Percentiles rank a stretch among this genome's conserved stretches.
These are phyloP conservation scores for Rhingia rostrata DNA, from an alignment of 2,888 invertebrate genomes.

Conservation along the genomic window DNA sequence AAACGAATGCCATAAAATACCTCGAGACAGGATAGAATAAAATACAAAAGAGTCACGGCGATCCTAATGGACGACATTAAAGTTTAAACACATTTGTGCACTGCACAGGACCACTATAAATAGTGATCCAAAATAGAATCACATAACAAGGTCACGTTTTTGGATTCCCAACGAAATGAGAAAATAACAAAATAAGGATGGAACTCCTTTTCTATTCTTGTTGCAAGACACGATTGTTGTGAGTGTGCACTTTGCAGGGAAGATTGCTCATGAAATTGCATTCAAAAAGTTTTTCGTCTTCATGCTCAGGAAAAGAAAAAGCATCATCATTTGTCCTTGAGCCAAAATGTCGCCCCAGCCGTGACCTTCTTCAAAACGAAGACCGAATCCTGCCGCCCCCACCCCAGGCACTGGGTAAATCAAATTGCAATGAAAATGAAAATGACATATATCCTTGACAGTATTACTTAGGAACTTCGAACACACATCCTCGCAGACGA, in stretches of 20 bases:
- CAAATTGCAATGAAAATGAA: slow-evolving; percentile 68
- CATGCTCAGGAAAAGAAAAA: not conserved
- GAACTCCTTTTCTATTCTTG: too few relatives aligned
- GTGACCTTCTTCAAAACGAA: slow-evolving; percentile 56
- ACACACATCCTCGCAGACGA: slow-evolving; percentile 1
- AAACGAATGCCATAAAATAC: slow-evolving; percentile 15
- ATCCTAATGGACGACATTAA: slow-evolving; percentile 58
- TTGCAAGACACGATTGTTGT: not conserved
- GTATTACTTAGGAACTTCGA: slow-evolving; percentile 3
- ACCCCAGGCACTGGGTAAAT: slow-evolving; percentile 54
- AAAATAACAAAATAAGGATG: slow-evolving; percentile 6
- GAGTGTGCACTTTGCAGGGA: slow-evolving; percentile 63
- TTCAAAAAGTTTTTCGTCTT: slow-evolving; percentile 40
- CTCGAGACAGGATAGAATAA: not conserved
- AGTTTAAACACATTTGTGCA: slow-evolving; percentile 47
- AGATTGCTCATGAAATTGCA: slow-evolving; percentile 71
- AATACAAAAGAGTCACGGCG: slow-evolving; percentile 19
- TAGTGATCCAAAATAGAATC: slow-evolving; percentile 59
- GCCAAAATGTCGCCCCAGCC: slow-evolving; percentile 71
- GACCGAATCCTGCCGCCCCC: not conserved
- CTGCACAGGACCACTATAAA: slow-evolving; percentile 39
- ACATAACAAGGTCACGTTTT: slow-evolving; percentile 63
- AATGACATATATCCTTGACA: slow-evolving; percentile 39
- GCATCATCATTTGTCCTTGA: slow-evolving; percentile 61
- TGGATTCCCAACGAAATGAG: slow-evolving; percentile 46